Conservation (phyloP, 2,113 vertebrate species). For the Malurus elegans region DNA sequence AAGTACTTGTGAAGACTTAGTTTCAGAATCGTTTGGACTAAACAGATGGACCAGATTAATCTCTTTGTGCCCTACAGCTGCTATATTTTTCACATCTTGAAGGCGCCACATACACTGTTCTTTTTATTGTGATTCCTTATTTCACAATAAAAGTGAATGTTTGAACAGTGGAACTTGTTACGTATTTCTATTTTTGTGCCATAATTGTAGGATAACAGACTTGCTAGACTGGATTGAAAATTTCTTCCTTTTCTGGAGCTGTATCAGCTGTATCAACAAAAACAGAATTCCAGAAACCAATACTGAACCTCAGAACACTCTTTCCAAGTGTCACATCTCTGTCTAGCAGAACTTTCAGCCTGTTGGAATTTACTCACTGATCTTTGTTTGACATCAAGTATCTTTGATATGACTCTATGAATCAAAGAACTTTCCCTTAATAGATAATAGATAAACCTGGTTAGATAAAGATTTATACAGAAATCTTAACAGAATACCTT, state of each 20-base stretch:
- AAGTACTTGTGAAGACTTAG: constrained; percentile 17
- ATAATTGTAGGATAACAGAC: background rate
- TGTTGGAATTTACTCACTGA: background rate
- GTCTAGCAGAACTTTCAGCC: background rate
- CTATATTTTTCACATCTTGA: background rate
- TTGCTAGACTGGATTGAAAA: background rate
- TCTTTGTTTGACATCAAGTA: background rate
- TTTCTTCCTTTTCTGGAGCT: background rate
- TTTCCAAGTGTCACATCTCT: background rate
- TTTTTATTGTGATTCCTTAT: constrained; percentile 44
- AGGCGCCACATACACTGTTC: constrained; percentile 1
- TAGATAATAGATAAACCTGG: background rate
- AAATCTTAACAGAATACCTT: background rate
- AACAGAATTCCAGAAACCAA: background rate
- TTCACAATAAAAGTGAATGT: background rate
- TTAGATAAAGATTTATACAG: background rate
- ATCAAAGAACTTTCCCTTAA: background rate
- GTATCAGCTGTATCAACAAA: background rate
- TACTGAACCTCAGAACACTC: background rate
- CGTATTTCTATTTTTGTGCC: background rate
- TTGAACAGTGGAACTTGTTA: background rate
- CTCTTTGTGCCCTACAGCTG: background rate
- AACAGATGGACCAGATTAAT: background rate
- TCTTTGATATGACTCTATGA: background rate
- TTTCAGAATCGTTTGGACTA: background rate